These are phyloP conservation scores for Alectura lathami DNA, from an alignment of 2,113 vertebrate species.

Conservation along the genomic window DNA sequence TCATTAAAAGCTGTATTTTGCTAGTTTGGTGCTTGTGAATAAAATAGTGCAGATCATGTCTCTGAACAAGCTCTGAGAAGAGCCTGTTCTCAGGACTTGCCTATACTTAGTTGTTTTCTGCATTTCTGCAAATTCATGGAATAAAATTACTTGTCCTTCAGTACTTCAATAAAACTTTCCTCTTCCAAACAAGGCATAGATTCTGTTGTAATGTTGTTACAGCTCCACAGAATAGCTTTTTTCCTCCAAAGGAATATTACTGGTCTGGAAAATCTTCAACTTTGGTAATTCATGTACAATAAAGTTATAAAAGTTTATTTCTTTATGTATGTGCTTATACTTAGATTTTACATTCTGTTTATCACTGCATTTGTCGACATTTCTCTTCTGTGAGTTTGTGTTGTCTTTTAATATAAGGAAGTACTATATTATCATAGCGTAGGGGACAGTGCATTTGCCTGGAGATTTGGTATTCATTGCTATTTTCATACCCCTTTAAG, in stretches of 20 bases:
- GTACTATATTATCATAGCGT: neutral
- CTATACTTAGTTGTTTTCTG: neutral
- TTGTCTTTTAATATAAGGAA: neutral
- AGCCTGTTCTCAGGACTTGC: neutral
- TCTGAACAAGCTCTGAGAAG: neutral
- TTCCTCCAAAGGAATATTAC: neutral
- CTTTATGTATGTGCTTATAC: neutral
- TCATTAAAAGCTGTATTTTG: neutral
- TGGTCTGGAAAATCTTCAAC: neutral
- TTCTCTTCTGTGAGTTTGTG: neutral
- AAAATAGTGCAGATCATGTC: neutral
- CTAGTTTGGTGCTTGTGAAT: neutral
- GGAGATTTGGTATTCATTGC: neutral
- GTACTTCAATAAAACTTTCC: neutral
- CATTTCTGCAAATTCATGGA: neutral
- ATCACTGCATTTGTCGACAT: neutral
- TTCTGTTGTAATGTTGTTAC: neutral
- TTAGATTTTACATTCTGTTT: neutral
- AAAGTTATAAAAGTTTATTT: neutral
- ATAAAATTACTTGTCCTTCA: neutral
- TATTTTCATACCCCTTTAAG: neutral
- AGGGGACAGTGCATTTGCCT: neutral
- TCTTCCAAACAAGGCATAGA: neutral
- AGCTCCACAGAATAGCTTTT: neutral
- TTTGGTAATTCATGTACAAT: neutral